Evolutionary conservation across 1,140 invertebrate species (phyloP).

Genomic region (Drosophila subpulchrella): DNA sequence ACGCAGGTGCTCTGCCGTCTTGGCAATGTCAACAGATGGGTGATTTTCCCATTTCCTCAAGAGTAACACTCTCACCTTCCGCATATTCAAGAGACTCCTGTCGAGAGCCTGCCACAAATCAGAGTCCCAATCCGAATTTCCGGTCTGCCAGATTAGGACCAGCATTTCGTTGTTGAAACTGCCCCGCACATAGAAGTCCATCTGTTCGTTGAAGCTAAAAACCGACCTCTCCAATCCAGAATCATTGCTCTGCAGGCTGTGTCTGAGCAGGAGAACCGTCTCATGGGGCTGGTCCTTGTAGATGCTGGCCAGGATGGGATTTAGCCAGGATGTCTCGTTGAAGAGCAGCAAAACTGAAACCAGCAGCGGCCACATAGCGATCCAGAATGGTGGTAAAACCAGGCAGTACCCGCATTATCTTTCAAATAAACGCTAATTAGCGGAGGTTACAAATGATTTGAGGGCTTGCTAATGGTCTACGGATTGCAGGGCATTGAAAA

Average conservation of each 20-base stretch:
- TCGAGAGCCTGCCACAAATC: slow-evolving; percentile 58
- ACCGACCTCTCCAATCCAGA: slow-evolving; percentile 1
- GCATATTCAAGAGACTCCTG: slow-evolving; percentile 56
- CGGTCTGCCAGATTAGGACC: slow-evolving; percentile 37
- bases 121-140: slow-evolving; percentile 10
- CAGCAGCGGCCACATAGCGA: slow-evolving; percentile 44
- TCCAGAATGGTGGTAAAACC: slow-evolving; percentile 4
- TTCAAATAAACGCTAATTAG: slow-evolving; percentile 51
- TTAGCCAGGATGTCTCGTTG: slow-evolving; percentile 19
- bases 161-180: slow-evolving; percentile 48
- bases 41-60: background rate
- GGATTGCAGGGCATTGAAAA: slow-evolving; percentile 36
- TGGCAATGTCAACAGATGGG: slow-evolving; percentile 7
- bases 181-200: slow-evolving; percentile 23
- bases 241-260: slow-evolving; percentile 20
- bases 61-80: slow-evolving; percentile 43
- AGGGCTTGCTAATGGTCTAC: slow-evolving; percentile 23
- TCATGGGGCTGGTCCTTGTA: slow-evolving; percentile 34
- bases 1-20: background rate
- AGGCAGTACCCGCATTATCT: slow-evolving; percentile 22
- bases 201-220: slow-evolving; percentile 29
- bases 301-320: slow-evolving; percentile 30
- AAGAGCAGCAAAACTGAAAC: slow-evolving; percentile 28
- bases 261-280: slow-evolving; percentile 35
- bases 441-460: slow-evolving; percentile 44